Base-by-base conservation (phyloP, 1,140 invertebrate species). In the Achroia grisella region DNA sequence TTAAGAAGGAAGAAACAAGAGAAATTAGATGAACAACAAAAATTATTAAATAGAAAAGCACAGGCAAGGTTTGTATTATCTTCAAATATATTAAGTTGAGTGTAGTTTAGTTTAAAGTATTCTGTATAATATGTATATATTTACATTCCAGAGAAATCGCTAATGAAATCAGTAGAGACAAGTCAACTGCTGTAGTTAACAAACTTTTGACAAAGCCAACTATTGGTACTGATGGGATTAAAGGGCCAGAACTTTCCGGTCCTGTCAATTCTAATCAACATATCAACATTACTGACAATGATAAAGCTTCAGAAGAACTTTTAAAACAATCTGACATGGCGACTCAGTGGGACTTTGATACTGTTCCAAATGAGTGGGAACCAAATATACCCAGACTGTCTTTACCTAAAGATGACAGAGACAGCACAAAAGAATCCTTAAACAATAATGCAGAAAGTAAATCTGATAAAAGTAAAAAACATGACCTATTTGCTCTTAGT, bases 141-240 rank as follows among this genome's bases (percentile, higher is more conserved):
- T 23, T 23, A 23, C 17, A 23, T 75, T 74, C 31, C 39, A 84
- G 80, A 37, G 78, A 84, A 52, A 52, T 44, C 31, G 78, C 80
- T 32, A 84, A 84, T 74, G 74, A 71, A 68, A 46, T 77, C 30
- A 82, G 78, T 52, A 60, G 80, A 47, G 80, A 84, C 42, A 82
- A 82, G 56, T 65, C 72, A 34, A 36, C 37, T 12, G 32, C 44
- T 37, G 51, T 64, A 10, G 48, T 54, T 10, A 72, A 69, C 32
- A 68, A 62, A 43, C 23, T 76, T 28, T 46, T 52, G 5, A 35
- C 52, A 28, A 62, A 54, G 39, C 8, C 39, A 32, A 39, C 37
- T 29, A 48, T 37, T 13, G 56, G 56, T 43, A 51, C 39, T 48
- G 43, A 46, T 48, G 53, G 57, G 39, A 39, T 60, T 13, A 33